Evolutionary conservation across 2,888 invertebrate genomes (phyloP), one percentile per base, ranked within the genome.

Genomic region (Xylota segnis): DNA sequence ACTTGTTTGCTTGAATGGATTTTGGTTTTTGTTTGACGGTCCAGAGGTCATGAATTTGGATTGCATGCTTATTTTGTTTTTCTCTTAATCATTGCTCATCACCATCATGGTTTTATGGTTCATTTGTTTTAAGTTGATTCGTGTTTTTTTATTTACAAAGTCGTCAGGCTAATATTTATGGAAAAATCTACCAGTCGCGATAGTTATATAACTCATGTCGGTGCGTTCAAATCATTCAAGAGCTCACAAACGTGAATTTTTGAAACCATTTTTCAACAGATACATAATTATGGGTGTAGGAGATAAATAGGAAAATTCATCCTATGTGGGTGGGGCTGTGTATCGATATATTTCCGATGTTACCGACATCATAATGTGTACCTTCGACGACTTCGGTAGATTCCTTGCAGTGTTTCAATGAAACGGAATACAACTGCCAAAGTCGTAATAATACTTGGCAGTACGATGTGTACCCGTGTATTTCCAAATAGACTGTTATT

Each of bases 211-310:
- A 34, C 7, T 34, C 9, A 7, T 9, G 2, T 9, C 9, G 10
- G 7, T 34, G 34, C 9, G 6, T 34, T 34, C 34, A 34, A 10
- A 34, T 34, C 9, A 40, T n/a, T 40, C n/a, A 4, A n/a, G 12
- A 4, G 12, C n/a, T 12, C 10, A 10, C 10, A 10, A n/a, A 12
- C 12, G 14, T 43, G 5, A n/a, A 14, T 5, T 1, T 43, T 14
- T 4, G 5, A 43, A 43, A 40, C 12, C 40, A 40, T 14, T 6
- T 43, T 43, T 43, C 5, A 43, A 43, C 6, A 14, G 43, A 43
- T 43, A 43, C 43, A 43, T 43, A 43, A 43, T 5, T 43, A 4
- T 43, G 43, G 43, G 43, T 43, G 40, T 43, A 14, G 43, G 43
- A 0, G 43, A 14, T 5, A 12, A 14, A 43, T 6, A 6, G 14